Base-by-base conservation (phyloP, 2,797 vertebrate genomes). In the Lagorchestes hirsutus region DNA sequence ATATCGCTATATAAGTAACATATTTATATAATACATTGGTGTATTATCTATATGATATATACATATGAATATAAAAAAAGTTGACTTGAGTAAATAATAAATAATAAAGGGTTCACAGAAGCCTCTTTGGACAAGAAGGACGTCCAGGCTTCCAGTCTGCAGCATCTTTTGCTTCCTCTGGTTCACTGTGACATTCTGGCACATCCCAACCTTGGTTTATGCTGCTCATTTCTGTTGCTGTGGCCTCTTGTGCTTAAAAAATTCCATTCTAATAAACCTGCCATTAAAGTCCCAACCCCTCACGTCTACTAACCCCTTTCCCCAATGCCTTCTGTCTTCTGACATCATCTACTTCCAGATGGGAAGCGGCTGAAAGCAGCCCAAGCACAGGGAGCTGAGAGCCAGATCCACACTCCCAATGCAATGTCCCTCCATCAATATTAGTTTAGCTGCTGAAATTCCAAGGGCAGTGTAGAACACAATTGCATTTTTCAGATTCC, bases 401-500 rank as follows among this genome's bases (percentile, higher is more conserved):
- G 40, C 55, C 0, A 46, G 16, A 52, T 90, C 93, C 10, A 34
- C 18, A 57, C 82, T 94, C 55, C 4, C 3, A 67, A 67, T 2
- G 56, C 24, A 46, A 74, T 31, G 58, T 50, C 93, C 90, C 40
- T 27, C 54, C 40, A 52, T 54, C 94, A 57, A 18, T 62, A 29
- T 12, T 54, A 59, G 56, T 56, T 91, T 90, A 62, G 92, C 93
- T 87, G 90, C 90, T 10, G 31, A 90, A 40, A 92, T 31, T 93
- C 96, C 92, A 55, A 96, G 95, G 96, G 54, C 0, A 31, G 93
- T 55, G 54, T 28, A 91, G 54, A 31, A 18, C 55, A 58, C 4
- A 4, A 46, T 9, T 40, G 54, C 74, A 94, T 97, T 95, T 97
- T 93, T n/a, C 2, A 96, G 95, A 95, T 57, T 92, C 92, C 96